These are phyloP conservation scores for Andrena bicolor DNA, from an alignment of 2,888 invertebrate species.

Conservation along the genomic window DNA sequence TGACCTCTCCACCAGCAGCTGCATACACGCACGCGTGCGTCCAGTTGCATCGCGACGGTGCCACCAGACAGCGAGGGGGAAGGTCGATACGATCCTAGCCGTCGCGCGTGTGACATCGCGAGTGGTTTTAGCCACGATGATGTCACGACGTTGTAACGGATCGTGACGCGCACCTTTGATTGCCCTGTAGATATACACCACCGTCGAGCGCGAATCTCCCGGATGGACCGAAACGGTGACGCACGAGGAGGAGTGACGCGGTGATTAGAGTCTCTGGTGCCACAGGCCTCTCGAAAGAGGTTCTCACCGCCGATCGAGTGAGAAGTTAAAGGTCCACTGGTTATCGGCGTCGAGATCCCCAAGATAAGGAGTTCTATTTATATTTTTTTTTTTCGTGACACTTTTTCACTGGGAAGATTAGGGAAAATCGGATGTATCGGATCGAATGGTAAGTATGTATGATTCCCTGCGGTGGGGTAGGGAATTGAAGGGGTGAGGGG, in stretches of 20 bases:
- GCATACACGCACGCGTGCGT: background rate
- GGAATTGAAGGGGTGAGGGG: too few relatives aligned
- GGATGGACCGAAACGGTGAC: slow-evolving; percentile 61
- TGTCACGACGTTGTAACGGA: slow-evolving; percentile 72
- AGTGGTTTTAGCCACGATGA: slow-evolving; percentile 68
- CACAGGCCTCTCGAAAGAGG: too few relatives aligned
- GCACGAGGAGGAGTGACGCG: slow-evolving; percentile 60
- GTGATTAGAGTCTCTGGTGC: slow-evolving; percentile 36
- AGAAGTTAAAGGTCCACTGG: too few relatives aligned
- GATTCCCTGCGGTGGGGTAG: too few relatives aligned
- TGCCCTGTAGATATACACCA: slow-evolving; percentile 45
- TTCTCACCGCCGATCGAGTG: too few relatives aligned
- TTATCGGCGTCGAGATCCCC: too few relatives aligned
- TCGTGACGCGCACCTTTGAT: slow-evolving; percentile 68
- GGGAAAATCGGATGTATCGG: too few relatives aligned
- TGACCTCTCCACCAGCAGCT: slow-evolving; percentile 50
- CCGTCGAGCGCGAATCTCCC: slow-evolving; percentile 51
- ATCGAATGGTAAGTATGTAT: too few relatives aligned
- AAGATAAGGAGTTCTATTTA: background rate
- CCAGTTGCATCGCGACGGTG: slow-evolving; percentile 19
- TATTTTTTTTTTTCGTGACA: background rate
- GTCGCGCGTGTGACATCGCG: slow-evolving; percentile 31
- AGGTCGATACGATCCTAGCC: background rate
- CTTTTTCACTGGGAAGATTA: too few relatives aligned
- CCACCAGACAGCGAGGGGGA: slow-evolving; percentile 32